Evolutionary conservation across 2,888 invertebrate species (phyloP), one percentile per base, ranked within the genome.

Genomic region (Microctonus aethiopoides): DNA sequence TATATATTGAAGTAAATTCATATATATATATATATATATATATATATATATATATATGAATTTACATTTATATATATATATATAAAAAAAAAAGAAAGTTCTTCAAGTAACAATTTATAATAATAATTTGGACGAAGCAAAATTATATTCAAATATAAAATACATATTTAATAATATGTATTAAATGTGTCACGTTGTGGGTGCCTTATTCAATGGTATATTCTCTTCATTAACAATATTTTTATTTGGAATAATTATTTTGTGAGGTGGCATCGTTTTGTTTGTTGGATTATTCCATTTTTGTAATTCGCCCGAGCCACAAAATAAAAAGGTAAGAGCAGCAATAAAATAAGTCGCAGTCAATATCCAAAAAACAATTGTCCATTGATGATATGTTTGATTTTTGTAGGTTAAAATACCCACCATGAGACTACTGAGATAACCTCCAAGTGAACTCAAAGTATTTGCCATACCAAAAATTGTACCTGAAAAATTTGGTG

Each of bases 381-480:
- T 91, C 95, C 96, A 96, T 80, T 92, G 92, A 24, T 89, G 90
- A 78, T 92, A 92, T 0, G 92, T 92, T 87, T 93, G 92, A 78
- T 94, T 90, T 10, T 92, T 87, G 72, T 92, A 90, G 0, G 94
- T 95, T 24, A 95, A 87, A 63, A 90, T 89, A 13, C 94, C 95
- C 24, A 95, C 95, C 90, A 95, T 93, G 86, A 91, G 91, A 0
- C 94, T 92, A 9, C 95, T 95, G 0, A 95, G 83, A 88, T 92
- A 95, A 0, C 95, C 95, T 7, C 95, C 94, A 64, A 94, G 88
- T 0, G 95, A 95, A 0, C 95, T 94, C 67, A 95, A 86, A 0
- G 95, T 94, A 81, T 95, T 95, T n/a, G 95, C 95, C 88, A 96
- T 88, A 46, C 95, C 95, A 85, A 95, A 95, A 74, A 96, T 95